Conservation (phyloP, 1,140 invertebrate species). For the Drosophila funebris region DNA sequence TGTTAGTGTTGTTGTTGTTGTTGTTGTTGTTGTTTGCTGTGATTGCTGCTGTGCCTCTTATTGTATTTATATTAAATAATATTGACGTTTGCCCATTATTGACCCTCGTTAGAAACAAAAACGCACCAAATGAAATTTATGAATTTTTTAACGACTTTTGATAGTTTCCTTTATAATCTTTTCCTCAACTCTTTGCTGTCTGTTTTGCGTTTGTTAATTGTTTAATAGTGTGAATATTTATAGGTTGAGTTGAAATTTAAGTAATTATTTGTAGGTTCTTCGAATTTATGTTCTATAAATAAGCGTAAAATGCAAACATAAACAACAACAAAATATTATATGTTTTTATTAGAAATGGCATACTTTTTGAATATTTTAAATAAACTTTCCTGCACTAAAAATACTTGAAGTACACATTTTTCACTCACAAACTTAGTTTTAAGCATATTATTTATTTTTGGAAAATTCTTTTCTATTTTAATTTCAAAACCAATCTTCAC, state of each 20-base stretch:
- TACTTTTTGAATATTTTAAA: too few relatives aligned
- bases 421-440: too few relatives aligned
- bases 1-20: slow-evolving; percentile 17
- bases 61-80: slow-evolving; percentile 71
- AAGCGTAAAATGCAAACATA: too few relatives aligned
- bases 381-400: too few relatives aligned
- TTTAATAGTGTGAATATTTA: background rate
- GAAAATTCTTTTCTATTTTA: too few relatives aligned
- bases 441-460: too few relatives aligned
- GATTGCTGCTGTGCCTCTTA: slow-evolving; percentile 9
- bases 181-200: background rate
- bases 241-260: background rate
- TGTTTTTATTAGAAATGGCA: too few relatives aligned
- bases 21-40: slow-evolving; percentile 18
- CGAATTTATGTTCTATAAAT: too few relatives aligned
- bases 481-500: too few relatives aligned
- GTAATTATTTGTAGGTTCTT: too few relatives aligned
- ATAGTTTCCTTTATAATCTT: background rate
- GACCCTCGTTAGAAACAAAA: slow-evolving; percentile 62
- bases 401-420: too few relatives aligned
- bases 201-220: background rate
- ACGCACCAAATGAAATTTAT: slow-evolving; percentile 27
- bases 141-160: slow-evolving; percentile 22
- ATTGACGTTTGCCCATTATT: slow-evolving; percentile 63
- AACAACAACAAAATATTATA: too few relatives aligned